Evolutionary conservation across 2,113 vertebrate genomes (phyloP).

Genomic region (Nothoprocta pentlandii): DNA sequence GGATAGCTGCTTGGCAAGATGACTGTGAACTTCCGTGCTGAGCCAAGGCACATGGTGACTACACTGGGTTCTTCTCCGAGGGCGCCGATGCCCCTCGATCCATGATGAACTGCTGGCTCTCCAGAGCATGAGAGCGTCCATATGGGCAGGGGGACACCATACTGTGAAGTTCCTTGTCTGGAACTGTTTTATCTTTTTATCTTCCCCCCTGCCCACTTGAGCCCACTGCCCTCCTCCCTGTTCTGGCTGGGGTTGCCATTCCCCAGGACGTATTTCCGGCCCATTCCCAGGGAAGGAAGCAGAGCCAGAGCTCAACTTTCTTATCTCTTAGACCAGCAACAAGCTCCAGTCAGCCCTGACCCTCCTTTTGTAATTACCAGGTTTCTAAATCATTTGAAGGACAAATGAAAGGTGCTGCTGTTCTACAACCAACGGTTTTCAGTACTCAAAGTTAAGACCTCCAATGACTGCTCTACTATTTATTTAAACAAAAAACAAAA

Average conservation of each 20-base stretch:
- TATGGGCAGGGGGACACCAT: neutral
- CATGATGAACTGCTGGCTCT: neutral
- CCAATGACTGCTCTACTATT: constrained; percentile 34
- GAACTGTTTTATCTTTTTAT: constrained; percentile 67
- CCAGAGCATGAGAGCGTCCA: neutral
- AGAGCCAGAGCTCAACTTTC: constrained; percentile 44
- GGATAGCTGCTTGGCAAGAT: neutral
- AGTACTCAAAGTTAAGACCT: constrained; percentile 50
- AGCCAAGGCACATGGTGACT: neutral
- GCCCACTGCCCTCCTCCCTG: constrained; percentile 3
- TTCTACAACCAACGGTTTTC: constrained; percentile 52
- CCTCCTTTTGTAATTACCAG: constrained; percentile 59
- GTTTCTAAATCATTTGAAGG: constrained; percentile 65
- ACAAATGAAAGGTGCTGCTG: constrained; percentile 69
- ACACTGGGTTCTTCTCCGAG: neutral
- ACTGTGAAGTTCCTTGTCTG: constrained; percentile 62
- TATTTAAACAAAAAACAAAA: constrained; percentile 56
- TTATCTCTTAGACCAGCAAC: constrained; percentile 71
- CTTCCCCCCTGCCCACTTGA: neutral
- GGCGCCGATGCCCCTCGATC: neutral
- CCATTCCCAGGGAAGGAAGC: constrained; percentile 12
- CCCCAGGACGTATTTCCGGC: neutral
- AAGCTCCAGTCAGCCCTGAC: constrained; percentile 23
- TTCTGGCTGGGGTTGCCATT: constrained; percentile 16
- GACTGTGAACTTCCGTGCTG: neutral